Evolutionary conservation across 37 sponge, comb jelly and placozoan genomes (phyloP).

Genomic region (Dysidea cf. avara): DNA sequence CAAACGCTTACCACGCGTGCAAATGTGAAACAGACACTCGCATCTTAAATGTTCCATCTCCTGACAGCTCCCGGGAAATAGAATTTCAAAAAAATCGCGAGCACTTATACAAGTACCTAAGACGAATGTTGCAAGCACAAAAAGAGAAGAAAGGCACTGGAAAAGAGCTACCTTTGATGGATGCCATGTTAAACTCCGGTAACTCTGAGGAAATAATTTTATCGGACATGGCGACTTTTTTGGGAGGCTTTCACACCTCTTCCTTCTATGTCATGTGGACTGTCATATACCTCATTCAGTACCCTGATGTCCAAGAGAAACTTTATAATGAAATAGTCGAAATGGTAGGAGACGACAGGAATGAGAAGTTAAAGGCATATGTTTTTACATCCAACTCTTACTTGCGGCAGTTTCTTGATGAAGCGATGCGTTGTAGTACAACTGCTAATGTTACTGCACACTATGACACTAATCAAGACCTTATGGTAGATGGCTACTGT

Average conservation of each 20-base stretch:
- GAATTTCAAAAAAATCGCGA: constrained; percentile 22
- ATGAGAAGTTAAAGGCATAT: constrained; percentile 35
- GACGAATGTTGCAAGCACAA: constrained; percentile 18
- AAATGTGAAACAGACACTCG: constrained; percentile 33
- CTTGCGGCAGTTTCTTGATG: constrained; percentile 34
- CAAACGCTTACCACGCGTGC: constrained; percentile 17
- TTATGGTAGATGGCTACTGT: constrained; percentile 20
- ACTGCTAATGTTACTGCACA: constrained; percentile 8
- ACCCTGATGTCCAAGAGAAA: constrained; percentile 32
- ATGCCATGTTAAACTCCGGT: constrained; percentile 29
- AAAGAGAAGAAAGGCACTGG: background rate
- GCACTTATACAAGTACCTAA: background rate
- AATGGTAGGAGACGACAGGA: background rate
- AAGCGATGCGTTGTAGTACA: constrained; percentile 19
- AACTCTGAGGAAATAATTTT: constrained; percentile 10
- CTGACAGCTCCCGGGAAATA: constrained; percentile 8
- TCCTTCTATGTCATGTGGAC: constrained; percentile 27
- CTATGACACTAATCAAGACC: constrained; percentile 24
- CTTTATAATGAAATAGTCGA: constrained; percentile 8
- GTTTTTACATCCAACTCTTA: constrained; percentile 22
- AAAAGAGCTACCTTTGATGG: constrained; percentile 11
- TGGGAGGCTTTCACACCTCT: constrained; percentile 37
- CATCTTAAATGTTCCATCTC: constrained; percentile 2
- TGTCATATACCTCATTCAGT: constrained; percentile 23
- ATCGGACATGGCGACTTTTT: constrained; percentile 17